A percentile compares a stretch with the other conserved stretches of the same genome.
These are phyloP conservation scores for Pachyseris speciosa DNA, from an alignment of 64 coral and sea anemone genomes.

Conservation along the genomic window DNA sequence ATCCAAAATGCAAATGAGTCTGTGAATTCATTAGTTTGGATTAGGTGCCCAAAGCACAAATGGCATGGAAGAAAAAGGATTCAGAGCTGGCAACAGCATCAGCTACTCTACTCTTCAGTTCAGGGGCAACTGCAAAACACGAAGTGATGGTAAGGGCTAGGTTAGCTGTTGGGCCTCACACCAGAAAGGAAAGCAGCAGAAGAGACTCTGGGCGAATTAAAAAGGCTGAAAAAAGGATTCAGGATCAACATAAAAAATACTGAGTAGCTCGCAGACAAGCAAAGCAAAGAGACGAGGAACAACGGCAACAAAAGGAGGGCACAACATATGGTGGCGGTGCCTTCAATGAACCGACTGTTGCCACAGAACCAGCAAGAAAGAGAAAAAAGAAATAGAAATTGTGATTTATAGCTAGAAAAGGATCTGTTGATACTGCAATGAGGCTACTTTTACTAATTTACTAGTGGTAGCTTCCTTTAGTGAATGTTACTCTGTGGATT, in stretches of 20 bases:
- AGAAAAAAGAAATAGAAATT: slow-evolving; percentile 14
- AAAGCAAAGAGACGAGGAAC: slow-evolving; percentile 4
- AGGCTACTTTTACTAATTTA: too few species aligned
- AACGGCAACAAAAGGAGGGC: not conserved
- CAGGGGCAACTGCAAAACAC: slow-evolving; percentile 27
- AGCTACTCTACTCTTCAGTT: slow-evolving; percentile 10
- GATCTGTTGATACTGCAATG: not conserved
- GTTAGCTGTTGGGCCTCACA: not conserved
- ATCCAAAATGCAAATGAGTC: slow-evolving; percentile 41
- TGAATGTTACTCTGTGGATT: too few species aligned
- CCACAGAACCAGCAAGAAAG: not conserved
- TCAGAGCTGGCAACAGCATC: slow-evolving; percentile 12
- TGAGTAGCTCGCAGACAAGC: not conserved
- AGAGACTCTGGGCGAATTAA: too few species aligned
- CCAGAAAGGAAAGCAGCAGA: not conserved
- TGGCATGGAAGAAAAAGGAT: slow-evolving; percentile 13
- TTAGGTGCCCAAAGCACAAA: too few species aligned
- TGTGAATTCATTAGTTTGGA: slow-evolving; percentile 7
- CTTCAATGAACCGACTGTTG: not conserved
- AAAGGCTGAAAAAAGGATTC: too few species aligned
- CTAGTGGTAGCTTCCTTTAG: too few species aligned
- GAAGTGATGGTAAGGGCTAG: slow-evolving; percentile 2
- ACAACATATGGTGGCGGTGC: not conserved
- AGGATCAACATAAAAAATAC: slow-evolving; percentile 6
- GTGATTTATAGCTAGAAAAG: not conserved